Conservation (phyloP, 1,140 invertebrate genomes). For the Aphaenogaster ashmeadi region DNA sequence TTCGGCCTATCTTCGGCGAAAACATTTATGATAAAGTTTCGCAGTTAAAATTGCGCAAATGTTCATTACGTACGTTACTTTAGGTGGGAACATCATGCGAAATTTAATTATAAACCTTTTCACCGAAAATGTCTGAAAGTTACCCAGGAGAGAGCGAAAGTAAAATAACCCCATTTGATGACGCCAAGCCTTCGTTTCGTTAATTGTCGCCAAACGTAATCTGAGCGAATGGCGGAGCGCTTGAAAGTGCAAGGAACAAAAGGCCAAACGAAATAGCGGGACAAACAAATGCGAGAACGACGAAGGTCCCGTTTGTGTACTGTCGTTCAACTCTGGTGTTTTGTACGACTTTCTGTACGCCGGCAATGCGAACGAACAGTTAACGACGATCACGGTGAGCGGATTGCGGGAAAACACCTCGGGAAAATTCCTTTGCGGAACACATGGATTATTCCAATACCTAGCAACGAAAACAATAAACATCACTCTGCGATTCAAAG, state of each 20-base stretch:
- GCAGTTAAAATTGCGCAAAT: neutral
- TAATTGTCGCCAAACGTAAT: conserved; percentile 50
- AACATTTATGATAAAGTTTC: conserved; percentile 28
- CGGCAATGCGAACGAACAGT: conserved; percentile 33
- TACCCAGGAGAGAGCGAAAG: neutral
- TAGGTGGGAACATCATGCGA: neutral
- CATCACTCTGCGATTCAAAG: conserved; percentile 18
- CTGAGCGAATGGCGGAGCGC: conserved; percentile 22
- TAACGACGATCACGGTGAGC: conserved; percentile 44
- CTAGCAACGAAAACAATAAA: conserved; percentile 41
- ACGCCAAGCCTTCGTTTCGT: neutral
- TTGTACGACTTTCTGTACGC: conserved; percentile 31
- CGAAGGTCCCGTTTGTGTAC: conserved; percentile 72
- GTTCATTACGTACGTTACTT: conserved; percentile 9
- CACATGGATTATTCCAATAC: conserved; percentile 56
- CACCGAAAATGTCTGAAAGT: neutral
- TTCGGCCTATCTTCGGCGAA: conserved; percentile 26
- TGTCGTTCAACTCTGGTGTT: conserved; percentile 64
- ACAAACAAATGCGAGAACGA: conserved; percentile 59
- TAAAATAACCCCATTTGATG: conserved; percentile 17
- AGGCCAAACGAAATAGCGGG: neutral
- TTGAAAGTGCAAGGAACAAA: conserved; percentile 29
- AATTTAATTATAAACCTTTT: conserved; percentile 48
- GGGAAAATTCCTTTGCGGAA: conserved; percentile 6
- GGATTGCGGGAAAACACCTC: conserved; percentile 49